phyloP scores from a whole-genome alignment of 2,113 vertebrate species.

The Pao palembangensis region DNA sequence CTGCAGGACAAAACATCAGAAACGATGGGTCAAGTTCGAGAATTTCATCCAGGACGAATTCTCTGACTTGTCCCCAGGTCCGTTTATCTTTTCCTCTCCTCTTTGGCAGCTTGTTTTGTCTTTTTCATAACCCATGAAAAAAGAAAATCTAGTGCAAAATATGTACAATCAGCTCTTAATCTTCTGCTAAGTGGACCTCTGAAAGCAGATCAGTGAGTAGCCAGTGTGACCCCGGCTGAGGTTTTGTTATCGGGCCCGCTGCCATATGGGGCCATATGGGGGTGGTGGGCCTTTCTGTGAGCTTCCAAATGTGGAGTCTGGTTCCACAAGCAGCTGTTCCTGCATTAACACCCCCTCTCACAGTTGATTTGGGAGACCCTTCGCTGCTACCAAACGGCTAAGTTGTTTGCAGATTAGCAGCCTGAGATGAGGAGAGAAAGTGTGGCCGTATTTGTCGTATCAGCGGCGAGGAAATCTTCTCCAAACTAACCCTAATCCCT shows the following conservation, averaged over 20 bases:
- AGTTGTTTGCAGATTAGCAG: slow-evolving; percentile 61
- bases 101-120: too few species aligned
- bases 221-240: slow-evolving; percentile 53
- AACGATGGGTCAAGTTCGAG: too few species aligned
- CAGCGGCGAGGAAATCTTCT: slow-evolving; percentile 43
- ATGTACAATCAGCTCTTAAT: slow-evolving; percentile 59
- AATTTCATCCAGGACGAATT: too few species aligned
- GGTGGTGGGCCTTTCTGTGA: slow-evolving; percentile 23
- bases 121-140: neutral
- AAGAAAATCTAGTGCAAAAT: slow-evolving; percentile 12
- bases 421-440: slow-evolving; percentile 37
- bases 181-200: slow-evolving; percentile 41
- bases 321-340: slow-evolving; percentile 8
- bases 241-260: slow-evolving; percentile 59
- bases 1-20: too few species aligned
- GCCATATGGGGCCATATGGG: slow-evolving; percentile 56
- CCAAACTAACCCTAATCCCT: slow-evolving; percentile 47
- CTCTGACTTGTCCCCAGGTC: too few species aligned
- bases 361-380: slow-evolving; percentile 30
- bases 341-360: slow-evolving; percentile 14
- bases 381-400: slow-evolving; percentile 58
- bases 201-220: slow-evolving; percentile 67
- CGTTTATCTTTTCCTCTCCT: too few species aligned
- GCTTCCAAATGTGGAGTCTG: neutral
- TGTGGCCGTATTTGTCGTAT: slow-evolving; percentile 51